Percentiles rank a stretch among this genome's conserved stretches.
These are phyloP conservation scores for Linnaemya vulpina DNA, from an alignment of 2,888 invertebrate genomes.

Conservation along the genomic window DNA sequence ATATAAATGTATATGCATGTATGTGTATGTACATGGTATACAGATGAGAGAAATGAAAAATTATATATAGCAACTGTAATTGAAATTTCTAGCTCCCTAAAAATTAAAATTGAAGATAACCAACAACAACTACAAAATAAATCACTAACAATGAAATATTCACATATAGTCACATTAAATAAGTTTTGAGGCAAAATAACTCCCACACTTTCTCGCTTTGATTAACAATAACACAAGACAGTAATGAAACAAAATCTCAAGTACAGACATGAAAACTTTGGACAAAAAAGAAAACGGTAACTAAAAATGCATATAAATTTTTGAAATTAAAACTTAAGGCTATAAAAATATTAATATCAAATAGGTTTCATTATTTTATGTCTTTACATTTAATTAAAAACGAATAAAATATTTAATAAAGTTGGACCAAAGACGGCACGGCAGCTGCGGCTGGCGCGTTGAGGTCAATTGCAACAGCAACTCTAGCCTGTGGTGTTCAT, in stretches of 20 bases:
- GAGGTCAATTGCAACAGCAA: constrained; percentile 22
- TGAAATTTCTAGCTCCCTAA: constrained; percentile 52
- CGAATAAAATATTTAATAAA: neutral
- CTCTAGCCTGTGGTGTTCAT: neutral
- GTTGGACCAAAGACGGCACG: neutral
- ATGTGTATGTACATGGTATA: neutral
- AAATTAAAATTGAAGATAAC: constrained; percentile 46
- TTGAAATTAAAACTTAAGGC: neutral
- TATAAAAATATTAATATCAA: neutral
- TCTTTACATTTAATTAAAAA: neutral
- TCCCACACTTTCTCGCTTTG: constrained; percentile 79
- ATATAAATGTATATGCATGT: too few species aligned
- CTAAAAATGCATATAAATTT: constrained; percentile 12
- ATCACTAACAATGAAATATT: constrained; percentile 45
- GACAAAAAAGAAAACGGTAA: neutral
- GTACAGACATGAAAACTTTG: constrained; percentile 48
- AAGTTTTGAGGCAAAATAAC: constrained; percentile 56
- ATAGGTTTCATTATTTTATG: too few species aligned
- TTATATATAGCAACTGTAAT: constrained; percentile 57
- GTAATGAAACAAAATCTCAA: constrained; percentile 57
- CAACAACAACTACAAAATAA: constrained; percentile 23
- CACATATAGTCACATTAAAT: constrained; percentile 33
- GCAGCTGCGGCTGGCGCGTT: constrained; percentile 2
- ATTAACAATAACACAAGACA: constrained; percentile 65
- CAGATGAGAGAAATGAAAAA: constrained; percentile 24